A percentile compares a stretch with the other conserved stretches of the same genome.
These are phyloP conservation scores for Microdon myrmicae DNA, from an alignment of 2,888 invertebrate genomes.

Conservation along the genomic window DNA sequence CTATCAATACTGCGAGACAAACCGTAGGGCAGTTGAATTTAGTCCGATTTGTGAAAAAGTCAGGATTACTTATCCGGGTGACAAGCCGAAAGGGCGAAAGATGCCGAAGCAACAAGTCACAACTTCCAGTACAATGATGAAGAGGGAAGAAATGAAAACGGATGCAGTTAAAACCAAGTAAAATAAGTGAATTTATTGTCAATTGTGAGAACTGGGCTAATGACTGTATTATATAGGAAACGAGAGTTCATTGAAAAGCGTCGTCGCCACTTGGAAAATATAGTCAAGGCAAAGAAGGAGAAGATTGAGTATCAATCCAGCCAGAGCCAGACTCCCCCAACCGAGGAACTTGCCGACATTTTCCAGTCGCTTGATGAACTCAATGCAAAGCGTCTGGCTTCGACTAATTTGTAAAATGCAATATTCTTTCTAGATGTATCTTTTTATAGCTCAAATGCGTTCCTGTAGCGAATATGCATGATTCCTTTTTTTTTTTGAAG, in stretches of 20 bases:
- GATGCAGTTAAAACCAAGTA: conserved; percentile 20
- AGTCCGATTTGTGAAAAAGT: conserved; percentile 33
- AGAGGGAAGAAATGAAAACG: conserved; percentile 13
- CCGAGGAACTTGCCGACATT: conserved; percentile 27
- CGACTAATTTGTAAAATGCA: conserved; percentile 1
- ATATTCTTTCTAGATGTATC: too few species aligned
- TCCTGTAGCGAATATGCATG: too few species aligned
- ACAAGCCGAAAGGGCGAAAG: not conserved
- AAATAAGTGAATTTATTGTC: conserved; percentile 29
- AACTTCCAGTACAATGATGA: not conserved
- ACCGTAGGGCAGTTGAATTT: conserved; percentile 38
- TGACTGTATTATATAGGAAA: conserved; percentile 55
- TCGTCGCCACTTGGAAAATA: conserved; percentile 53
- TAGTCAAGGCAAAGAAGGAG: conserved; percentile 48
- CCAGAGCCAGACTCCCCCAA: conserved; percentile 55
- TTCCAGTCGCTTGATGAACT: conserved; percentile 32
- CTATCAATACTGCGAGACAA: too few species aligned
- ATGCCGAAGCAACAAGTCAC: not conserved
- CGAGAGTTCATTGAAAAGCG: conserved; percentile 55
- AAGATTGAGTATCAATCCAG: conserved; percentile 57
- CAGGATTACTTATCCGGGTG: conserved; percentile 7
- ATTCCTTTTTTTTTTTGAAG: too few species aligned
- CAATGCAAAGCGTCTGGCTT: conserved; percentile 24
- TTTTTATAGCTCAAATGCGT: too few species aligned
- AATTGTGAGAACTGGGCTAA: not conserved